A percentile compares a stretch with the other conserved stretches of the same genome.
These are phyloP conservation scores for Diogma glabrata DNA, from an alignment of 2,888 invertebrate species.

Conservation along the genomic window DNA sequence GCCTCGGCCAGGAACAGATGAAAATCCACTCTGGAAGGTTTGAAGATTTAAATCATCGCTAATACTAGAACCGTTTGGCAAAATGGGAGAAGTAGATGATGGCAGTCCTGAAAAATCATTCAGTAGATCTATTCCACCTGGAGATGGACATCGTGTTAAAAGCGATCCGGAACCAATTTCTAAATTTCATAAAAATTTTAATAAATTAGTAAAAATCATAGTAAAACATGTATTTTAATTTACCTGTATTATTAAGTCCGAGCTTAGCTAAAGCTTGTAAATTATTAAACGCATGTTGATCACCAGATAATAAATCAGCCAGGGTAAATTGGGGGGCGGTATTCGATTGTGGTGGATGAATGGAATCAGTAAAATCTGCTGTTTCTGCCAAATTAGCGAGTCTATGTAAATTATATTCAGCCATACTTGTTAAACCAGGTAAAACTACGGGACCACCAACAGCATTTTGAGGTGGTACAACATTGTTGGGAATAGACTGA, in stretches of 20 bases:
- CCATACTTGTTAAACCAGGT: constrained; percentile 53
- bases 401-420: constrained; percentile 77
- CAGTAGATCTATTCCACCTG: constrained; percentile 42
- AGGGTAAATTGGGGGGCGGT: constrained; percentile 57
- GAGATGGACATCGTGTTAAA: constrained; percentile 42
- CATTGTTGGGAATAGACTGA: constrained; percentile 20
- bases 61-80: constrained; percentile 37
- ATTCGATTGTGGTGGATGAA: constrained; percentile 37
- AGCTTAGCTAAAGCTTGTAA: constrained; percentile 81
- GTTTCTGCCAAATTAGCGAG: constrained; percentile 70
- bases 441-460: constrained; percentile 22
- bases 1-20: constrained; percentile 48
- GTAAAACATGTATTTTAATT: constrained; percentile 22
- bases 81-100: constrained; percentile 49
- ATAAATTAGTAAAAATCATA: no score
- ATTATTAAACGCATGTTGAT: constrained; percentile 72
- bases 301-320: constrained; percentile 63
- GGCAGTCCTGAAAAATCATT: constrained; percentile 47
- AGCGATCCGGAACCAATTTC: constrained; percentile 12
- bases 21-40: constrained; percentile 38
- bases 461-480: not conserved
- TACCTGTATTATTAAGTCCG: constrained; percentile 56
- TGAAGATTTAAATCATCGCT: constrained; percentile 36
- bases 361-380: constrained; percentile 37
- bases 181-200: constrained; percentile 8